Percentiles rank a stretch among this genome's conserved stretches.
These are phyloP conservation scores for Drosophila eohydei DNA, from an alignment of 2,888 invertebrate genomes.

Conservation along the genomic window DNA sequence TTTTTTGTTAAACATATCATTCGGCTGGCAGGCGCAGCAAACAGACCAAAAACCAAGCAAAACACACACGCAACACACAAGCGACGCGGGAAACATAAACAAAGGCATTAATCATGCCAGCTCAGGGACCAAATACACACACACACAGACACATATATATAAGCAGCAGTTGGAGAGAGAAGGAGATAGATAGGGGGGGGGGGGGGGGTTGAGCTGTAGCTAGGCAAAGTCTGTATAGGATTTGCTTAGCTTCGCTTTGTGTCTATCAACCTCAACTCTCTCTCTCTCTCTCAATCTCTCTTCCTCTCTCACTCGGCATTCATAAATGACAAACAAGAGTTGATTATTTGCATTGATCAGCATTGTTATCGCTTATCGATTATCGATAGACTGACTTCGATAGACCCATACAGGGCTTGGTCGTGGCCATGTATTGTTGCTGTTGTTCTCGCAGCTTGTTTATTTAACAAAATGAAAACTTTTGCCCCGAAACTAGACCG, in stretches of 20 bases:
- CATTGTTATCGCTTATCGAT: too few species aligned
- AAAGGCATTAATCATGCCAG: conserved; percentile 78
- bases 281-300: too few species aligned
- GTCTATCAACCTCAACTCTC: conserved; percentile 9
- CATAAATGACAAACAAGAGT: too few species aligned
- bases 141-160: background rate
- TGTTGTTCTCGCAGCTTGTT: conserved; percentile 40
- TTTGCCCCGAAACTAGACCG: conserved; percentile 64
- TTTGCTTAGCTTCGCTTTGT: conserved; percentile 47
- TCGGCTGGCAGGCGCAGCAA: conserved; percentile 48
- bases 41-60: conserved; percentile 22
- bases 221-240: conserved; percentile 33
- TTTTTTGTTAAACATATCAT: conserved; percentile 77
- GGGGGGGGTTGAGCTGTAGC: background rate
- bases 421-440: background rate
- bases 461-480: conserved; percentile 64
- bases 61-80: conserved; percentile 13
- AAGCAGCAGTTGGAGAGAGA: background rate
- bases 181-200: background rate
- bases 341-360: too few species aligned
- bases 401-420: background rate
- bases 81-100: conserved; percentile 72
- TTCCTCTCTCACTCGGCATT: too few species aligned
- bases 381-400: background rate
- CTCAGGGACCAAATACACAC: conserved; percentile 35